Percentiles rank a stretch among this genome's conserved stretches.
phyloP scores from a whole-genome alignment of 37 sponge, comb jelly and placozoan species.

The Dysidea cf. avara region DNA sequence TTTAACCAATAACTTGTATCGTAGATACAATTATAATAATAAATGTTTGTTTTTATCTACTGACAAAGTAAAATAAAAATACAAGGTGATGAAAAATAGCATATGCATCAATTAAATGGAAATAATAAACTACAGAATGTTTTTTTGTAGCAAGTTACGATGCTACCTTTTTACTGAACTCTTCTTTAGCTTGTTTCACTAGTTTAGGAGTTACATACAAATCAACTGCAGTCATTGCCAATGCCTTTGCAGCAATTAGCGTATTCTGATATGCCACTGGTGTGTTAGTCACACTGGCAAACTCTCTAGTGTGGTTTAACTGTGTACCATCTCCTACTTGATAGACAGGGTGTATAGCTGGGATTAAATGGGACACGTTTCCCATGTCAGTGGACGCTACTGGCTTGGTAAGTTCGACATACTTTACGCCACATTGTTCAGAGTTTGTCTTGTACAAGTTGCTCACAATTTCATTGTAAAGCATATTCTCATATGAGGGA shows the following conservation, averaged over 20 bases:
- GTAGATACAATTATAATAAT: no score
- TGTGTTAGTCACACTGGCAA: slow-evolving; percentile 56
- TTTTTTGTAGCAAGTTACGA: no score
- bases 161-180: slow-evolving; percentile 25
- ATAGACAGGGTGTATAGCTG: slow-evolving; percentile 80
- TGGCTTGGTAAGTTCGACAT: no score
- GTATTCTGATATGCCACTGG: slow-evolving; percentile 51
- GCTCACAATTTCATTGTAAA: slow-evolving; percentile 40
- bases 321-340: slow-evolving; percentile 49
- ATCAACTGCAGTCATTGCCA: slow-evolving; percentile 76
- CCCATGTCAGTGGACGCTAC: slow-evolving; percentile 90
- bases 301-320: slow-evolving; percentile 71
- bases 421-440: slow-evolving; percentile 9
- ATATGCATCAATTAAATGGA: no score
- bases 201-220: slow-evolving; percentile 53
- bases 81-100: no score
- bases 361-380: slow-evolving; percentile 75
- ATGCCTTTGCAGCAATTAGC: slow-evolving; percentile 64
- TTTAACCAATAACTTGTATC: no score
- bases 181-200: slow-evolving; percentile 29
- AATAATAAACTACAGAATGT: no score
- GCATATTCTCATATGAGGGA: slow-evolving; percentile 43
- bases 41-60: no score
- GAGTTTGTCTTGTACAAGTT: slow-evolving; percentile 41
- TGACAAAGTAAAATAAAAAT: no score